Conservation (phyloP, 2,113 vertebrate genomes). For the Archocentrus centrarchus region DNA sequence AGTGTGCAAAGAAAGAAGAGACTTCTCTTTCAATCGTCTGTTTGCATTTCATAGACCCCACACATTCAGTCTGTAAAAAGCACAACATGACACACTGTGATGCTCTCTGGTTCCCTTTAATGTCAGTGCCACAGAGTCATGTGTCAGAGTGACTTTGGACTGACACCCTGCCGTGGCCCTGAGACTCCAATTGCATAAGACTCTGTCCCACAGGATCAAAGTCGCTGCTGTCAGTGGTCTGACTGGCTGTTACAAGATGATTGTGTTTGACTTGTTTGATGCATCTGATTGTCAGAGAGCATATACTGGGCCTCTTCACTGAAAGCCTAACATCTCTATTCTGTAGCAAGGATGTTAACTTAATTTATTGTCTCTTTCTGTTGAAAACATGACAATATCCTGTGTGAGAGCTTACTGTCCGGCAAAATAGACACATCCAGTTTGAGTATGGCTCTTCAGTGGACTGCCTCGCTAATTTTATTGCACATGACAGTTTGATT, state of each 20-base stretch:
- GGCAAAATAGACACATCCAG: background rate
- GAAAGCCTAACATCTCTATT: conserved; percentile 1
- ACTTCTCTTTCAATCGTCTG: background rate
- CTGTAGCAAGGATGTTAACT: background rate
- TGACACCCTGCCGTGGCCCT: conserved; percentile 38
- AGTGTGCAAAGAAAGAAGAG: background rate
- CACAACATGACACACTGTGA: conserved; percentile 42
- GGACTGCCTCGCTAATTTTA: background rate
- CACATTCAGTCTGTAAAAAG: conserved; percentile 14
- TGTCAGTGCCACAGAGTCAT: conserved; percentile 31
- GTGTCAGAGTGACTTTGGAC: conserved; percentile 54
- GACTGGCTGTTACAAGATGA: conserved; percentile 41
- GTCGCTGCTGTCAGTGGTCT: conserved; percentile 42
- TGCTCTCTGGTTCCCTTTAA: conserved; percentile 41
- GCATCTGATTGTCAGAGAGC: conserved; percentile 47
- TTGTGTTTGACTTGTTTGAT: conserved; percentile 61
- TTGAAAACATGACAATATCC: background rate
- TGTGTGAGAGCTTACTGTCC: background rate
- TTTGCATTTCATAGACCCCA: background rate
- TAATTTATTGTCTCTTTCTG: background rate
- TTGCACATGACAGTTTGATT: conserved; percentile 20
- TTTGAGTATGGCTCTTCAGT: background rate
- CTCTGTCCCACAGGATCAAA: conserved; percentile 25
- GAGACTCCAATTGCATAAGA: conserved; percentile 43
- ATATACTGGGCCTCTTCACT: conserved; percentile 16